Evolutionary conservation across 2,797 vertebrate species (phyloP).

Genomic region (Melanotaenia trifasciata): DNA sequence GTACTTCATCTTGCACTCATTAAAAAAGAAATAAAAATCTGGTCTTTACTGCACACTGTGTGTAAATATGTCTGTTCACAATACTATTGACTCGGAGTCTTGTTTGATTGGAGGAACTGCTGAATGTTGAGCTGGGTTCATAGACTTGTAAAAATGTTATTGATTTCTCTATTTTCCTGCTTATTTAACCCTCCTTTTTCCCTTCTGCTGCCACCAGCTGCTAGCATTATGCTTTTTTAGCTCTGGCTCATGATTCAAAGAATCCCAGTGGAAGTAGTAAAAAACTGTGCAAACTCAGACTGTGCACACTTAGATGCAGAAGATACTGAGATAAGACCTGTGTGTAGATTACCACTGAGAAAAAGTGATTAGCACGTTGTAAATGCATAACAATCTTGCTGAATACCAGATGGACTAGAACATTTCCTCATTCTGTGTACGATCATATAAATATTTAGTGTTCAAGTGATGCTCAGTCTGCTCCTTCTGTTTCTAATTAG

Average conservation of each 20-base stretch:
- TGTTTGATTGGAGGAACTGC: slow-evolving; percentile 23
- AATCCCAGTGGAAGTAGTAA: not conserved
- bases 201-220: not conserved
- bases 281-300: not conserved
- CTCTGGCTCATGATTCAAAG: not conserved
- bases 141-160: slow-evolving; percentile 27
- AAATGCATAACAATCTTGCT: not conserved
- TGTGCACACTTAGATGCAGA: not conserved
- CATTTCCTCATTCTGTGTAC: not conserved
- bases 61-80: slow-evolving; percentile 4
- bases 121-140: slow-evolving; percentile 10
- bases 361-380: not conserved
- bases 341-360: not conserved
- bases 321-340: not conserved
- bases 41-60: slow-evolving; percentile 5
- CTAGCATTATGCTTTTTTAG: not conserved
- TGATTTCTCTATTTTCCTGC: slow-evolving; percentile 20
- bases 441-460: too few relatives aligned
- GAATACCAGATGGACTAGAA: not conserved
- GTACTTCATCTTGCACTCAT: not conserved
- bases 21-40: not conserved
- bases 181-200: not conserved
- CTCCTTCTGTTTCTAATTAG: not conserved
- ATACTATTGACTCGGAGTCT: slow-evolving; percentile 9
- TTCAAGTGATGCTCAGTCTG: not conserved